phyloP scores from a whole-genome alignment of 2,797 vertebrate species.

The Bryconaethiops microstoma region DNA sequence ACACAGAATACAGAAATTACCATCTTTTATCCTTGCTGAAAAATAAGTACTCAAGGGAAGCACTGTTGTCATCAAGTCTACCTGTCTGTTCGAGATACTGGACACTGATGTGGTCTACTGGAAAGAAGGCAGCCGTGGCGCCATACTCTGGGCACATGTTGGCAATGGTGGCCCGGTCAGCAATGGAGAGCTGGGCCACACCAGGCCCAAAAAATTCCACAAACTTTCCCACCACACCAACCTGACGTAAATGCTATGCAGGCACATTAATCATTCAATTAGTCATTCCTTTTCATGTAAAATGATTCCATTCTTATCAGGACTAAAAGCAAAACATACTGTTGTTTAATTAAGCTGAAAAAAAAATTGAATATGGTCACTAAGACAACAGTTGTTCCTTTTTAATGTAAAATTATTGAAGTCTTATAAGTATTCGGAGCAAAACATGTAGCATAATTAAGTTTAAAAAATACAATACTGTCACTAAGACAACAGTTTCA shows the following conservation, averaged over 20 bases:
- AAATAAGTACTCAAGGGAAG: not conserved
- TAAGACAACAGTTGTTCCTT: not conserved
- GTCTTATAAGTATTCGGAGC: not conserved
- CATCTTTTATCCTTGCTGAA: not conserved
- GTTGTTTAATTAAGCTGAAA: not conserved
- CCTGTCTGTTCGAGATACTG: constrained; percentile 93
- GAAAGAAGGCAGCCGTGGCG: constrained; percentile 94
- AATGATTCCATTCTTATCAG: not conserved
- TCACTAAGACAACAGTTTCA: not conserved
- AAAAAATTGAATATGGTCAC: not conserved
- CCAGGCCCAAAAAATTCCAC: constrained; percentile 97
- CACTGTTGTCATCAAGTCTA: constrained; percentile 55
- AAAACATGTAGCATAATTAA: not conserved
- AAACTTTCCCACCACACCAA: constrained; percentile 95
- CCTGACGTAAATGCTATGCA: constrained; percentile 83
- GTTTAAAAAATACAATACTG: not conserved
- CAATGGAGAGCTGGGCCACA: constrained; percentile 92
- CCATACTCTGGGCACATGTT: constrained; percentile 99
- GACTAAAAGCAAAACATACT: too few relatives aligned
- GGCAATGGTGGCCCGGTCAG: constrained; percentile 95
- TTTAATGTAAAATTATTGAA: not conserved
- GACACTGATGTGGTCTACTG: constrained; percentile 90
- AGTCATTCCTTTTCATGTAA: not conserved
- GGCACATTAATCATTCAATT: not conserved
- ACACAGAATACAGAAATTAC: not conserved